phyloP scores from a whole-genome alignment of 2,113 vertebrate genomes.

The Tachuris rubrigastra region DNA sequence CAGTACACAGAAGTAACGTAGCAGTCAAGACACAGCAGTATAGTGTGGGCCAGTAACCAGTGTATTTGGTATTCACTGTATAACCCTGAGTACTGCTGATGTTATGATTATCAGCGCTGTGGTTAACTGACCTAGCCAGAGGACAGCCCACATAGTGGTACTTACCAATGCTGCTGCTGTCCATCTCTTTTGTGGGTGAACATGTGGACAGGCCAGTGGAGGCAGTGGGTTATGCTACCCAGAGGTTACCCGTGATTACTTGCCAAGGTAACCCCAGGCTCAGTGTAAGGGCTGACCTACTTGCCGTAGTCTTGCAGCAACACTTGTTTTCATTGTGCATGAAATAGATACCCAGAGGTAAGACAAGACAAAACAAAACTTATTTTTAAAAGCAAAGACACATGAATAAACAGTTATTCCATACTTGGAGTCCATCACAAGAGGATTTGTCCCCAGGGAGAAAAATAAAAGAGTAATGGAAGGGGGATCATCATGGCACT shows the following conservation, averaged over 20 bases:
- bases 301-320: neutral
- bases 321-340: neutral
- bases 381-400: neutral
- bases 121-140: neutral
- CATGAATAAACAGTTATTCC: neutral
- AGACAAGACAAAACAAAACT: neutral
- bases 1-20: neutral
- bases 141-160: neutral
- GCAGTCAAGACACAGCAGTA: neutral
- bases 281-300: neutral
- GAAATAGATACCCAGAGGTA: neutral
- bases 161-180: neutral
- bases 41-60: neutral
- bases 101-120: accelerated
- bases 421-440: neutral
- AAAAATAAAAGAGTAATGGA: neutral
- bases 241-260: neutral
- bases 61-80: neutral
- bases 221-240: neutral
- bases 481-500: neutral
- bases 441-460: neutral
- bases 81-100: neutral
- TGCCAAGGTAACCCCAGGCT: neutral
- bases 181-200: neutral
- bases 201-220: neutral